Percentiles rank a stretch among this genome's conserved stretches.
phyloP scores from a whole-genome alignment of 92 coral and sea anemone species.

The Paramuricea clavata region DNA sequence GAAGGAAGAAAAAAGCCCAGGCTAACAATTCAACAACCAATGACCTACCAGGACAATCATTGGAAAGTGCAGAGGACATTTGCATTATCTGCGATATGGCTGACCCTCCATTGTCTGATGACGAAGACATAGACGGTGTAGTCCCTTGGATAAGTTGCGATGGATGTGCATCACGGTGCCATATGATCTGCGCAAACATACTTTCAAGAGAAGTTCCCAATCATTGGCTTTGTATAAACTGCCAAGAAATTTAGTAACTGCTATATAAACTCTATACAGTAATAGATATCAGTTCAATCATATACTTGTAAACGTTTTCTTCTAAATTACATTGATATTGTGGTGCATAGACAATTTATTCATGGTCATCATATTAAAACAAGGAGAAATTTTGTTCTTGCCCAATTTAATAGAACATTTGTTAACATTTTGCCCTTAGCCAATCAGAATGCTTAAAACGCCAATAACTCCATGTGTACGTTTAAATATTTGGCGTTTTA shows the following conservation, averaged over 20 bases:
- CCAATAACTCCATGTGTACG: too few relatives aligned
- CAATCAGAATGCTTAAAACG: too few relatives aligned
- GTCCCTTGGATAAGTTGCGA: conserved; percentile 69
- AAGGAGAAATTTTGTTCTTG: too few relatives aligned
- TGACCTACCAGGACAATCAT: neutral
- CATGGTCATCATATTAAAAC: too few relatives aligned
- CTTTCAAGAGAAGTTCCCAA: conserved; percentile 58
- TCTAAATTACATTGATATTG: too few relatives aligned
- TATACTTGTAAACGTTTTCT: too few relatives aligned
- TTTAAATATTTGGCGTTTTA: too few relatives aligned
- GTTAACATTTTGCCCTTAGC: too few relatives aligned
- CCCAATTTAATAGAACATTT: too few relatives aligned
- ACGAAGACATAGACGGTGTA: conserved; percentile 42
- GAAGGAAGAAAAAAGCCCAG: conserved; percentile 30
- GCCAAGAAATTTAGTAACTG: conserved; percentile 55
- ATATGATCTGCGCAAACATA: conserved; percentile 55
- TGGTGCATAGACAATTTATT: too few relatives aligned
- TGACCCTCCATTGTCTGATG: conserved; percentile 22
- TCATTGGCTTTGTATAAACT: conserved; percentile 59
- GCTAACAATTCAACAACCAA: conserved; percentile 1
- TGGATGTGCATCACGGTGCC: conserved; percentile 67
- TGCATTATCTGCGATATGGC: neutral
- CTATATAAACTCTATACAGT: too few relatives aligned
- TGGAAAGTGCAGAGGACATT: conserved; percentile 7
- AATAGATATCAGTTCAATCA: too few relatives aligned